These are phyloP conservation scores for Megaptera novaeangliae DNA, from an alignment of 2,113 vertebrate species.

Conservation along the genomic window DNA sequence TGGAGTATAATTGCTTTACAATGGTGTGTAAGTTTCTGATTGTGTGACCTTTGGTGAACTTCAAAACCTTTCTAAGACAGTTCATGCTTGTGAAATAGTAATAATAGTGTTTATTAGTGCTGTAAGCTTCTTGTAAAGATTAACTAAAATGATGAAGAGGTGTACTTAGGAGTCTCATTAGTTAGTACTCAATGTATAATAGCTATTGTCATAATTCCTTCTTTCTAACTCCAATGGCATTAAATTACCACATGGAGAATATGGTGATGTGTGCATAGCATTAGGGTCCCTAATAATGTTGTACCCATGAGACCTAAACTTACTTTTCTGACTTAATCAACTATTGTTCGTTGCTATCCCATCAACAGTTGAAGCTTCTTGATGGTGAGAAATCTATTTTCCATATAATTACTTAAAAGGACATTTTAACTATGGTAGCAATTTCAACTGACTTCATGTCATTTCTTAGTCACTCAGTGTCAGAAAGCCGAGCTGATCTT, in stretches of 20 bases:
- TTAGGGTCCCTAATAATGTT: neutral
- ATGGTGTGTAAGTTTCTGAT: too few relatives aligned
- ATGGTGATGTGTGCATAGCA: neutral
- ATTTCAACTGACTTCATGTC: slow-evolving; percentile 19
- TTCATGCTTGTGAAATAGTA: neutral
- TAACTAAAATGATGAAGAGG: neutral
- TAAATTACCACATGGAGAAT: neutral
- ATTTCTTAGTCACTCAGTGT: slow-evolving; percentile 43
- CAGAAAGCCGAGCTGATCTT: neutral
- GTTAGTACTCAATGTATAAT: neutral
- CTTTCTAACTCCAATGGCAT: neutral
- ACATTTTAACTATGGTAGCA: slow-evolving; percentile 18
- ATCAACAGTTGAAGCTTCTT: neutral
- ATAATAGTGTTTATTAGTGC: neutral
- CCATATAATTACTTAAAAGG: slow-evolving; percentile 45
- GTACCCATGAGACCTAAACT: neutral
- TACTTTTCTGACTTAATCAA: slow-evolving; percentile 18
- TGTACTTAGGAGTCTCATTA: neutral
- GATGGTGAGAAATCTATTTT: slow-evolving; percentile 15
- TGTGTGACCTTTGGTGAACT: neutral
- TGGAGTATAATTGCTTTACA: too few relatives aligned
- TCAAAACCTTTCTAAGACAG: neutral
- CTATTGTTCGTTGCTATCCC: neutral
- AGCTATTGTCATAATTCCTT: neutral
- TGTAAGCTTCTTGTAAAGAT: neutral